Evolutionary conservation across 64 coral and sea anemone genomes (phyloP), one percentile per base, ranked within the genome.

Genomic region (Anthopleura sola): DNA sequence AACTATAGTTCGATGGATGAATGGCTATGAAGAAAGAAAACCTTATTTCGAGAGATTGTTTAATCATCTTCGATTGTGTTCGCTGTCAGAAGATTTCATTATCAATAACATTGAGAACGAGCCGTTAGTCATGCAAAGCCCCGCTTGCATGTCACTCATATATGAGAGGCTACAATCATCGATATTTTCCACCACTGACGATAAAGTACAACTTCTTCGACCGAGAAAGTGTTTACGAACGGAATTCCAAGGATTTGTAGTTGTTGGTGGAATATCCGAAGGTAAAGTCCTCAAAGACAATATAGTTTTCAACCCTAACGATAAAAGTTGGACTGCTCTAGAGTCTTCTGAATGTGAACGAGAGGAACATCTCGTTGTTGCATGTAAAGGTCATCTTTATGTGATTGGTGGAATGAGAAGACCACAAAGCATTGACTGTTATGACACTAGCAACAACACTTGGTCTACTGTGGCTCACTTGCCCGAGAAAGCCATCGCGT

Each of bases 191-290:
- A 46, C 71, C 24, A 23, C 88, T 90, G 66, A 36, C 1, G 17
- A 20, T 11, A 37, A 80, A 49, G 36, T 32, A 55, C 23, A 55
- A n/a, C 10, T 85, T 36, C 49, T 77, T 33, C 34, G 71, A 64
- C 83, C 89, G 21, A 90, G 89, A 49, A 90, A 60, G 53, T 90
- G 89, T 55, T 49, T 85, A 10, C 29, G 60, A 78, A 78, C 26
- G 21, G 50, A 64, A 50, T 49, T 48, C 23, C n/a, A 58, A 40
- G 74, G 60, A 55, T 18, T 90, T 20, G 55, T 90, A 44, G 56
- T 60, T 24, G 55, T 62, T 9, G 87, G 87, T 46, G 87, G 87
- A 37, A 21, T 64, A 36, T 81, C 75, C 11, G 78, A 49, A 49
- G 87, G 87, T 34, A 80, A 34, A 20, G 44, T 77, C n/a, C 34